Evolutionary conservation across 1,140 invertebrate species (phyloP).

Genomic region (Temnothorax curvispinosus): DNA sequence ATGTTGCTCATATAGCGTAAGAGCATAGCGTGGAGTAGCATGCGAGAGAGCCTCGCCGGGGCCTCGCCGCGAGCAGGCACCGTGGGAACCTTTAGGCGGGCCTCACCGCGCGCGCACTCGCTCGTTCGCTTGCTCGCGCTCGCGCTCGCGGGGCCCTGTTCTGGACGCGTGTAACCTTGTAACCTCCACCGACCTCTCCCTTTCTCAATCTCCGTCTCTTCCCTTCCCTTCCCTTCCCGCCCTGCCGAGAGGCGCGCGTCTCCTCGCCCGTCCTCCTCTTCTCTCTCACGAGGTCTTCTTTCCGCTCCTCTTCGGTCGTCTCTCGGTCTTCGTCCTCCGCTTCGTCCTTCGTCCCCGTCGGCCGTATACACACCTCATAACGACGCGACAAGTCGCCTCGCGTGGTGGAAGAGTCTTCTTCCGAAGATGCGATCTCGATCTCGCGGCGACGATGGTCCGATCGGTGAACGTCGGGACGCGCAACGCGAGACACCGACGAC

Average conservation of each 20-base stretch:
- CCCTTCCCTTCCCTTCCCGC: slow-evolving; percentile 19
- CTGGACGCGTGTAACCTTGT: slow-evolving; percentile 85
- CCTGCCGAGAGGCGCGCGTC: slow-evolving; percentile 36
- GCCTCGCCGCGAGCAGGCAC: slow-evolving; percentile 84
- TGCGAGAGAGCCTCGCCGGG: slow-evolving; percentile 78
- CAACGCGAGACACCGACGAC: slow-evolving; percentile 14
- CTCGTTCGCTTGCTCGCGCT: slow-evolving; percentile 58
- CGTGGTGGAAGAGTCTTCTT: background rate
- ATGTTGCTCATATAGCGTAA: slow-evolving; percentile 78
- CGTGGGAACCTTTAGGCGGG: slow-evolving; percentile 85
- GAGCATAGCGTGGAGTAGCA: slow-evolving; percentile 80
- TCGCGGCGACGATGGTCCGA: background rate
- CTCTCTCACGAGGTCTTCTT: slow-evolving; percentile 36
- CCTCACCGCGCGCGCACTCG: slow-evolving; percentile 69
- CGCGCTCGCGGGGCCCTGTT: slow-evolving; percentile 74
- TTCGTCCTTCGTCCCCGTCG: slow-evolving; percentile 47
- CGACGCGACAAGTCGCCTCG: slow-evolving; percentile 19
- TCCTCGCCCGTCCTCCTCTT: slow-evolving; percentile 34
- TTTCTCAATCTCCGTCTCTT: slow-evolving; percentile 67
- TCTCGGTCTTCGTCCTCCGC: slow-evolving; percentile 13
- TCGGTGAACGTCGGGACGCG: slow-evolving; percentile 20
- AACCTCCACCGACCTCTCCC: slow-evolving; percentile 83
- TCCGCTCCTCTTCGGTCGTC: slow-evolving; percentile 11
- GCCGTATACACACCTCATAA: slow-evolving; percentile 22
- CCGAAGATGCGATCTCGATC: slow-evolving; percentile 49